These are phyloP conservation scores for Machaerirhynchus nigripectus DNA, from an alignment of 2,113 vertebrate genomes.

Conservation along the genomic window DNA sequence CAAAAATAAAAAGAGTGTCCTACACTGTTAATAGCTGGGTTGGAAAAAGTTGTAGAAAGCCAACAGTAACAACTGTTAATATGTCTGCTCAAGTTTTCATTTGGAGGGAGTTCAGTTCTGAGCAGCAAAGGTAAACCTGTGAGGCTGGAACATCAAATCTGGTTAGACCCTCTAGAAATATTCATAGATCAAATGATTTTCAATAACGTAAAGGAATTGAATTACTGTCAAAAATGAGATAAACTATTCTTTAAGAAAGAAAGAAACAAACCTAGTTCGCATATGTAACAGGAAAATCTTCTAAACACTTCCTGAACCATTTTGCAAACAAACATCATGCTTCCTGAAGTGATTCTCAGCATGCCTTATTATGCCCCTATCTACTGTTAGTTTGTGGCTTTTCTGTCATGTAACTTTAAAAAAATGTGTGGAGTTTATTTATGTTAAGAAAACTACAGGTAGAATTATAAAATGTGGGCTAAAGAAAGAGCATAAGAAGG, in stretches of 20 bases:
- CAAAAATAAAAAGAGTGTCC: neutral
- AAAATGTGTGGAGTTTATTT: neutral
- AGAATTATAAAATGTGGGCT: neutral
- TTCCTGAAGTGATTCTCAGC: neutral
- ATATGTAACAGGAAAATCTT: neutral
- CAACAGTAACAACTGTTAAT: neutral
- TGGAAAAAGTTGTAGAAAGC: neutral
- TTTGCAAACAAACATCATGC: neutral
- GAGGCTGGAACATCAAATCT: neutral
- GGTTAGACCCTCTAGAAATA: neutral
- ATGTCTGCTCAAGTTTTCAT: neutral
- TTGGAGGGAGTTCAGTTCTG: neutral
- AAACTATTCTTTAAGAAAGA: neutral
- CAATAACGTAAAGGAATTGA: neutral
- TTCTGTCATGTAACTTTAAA: neutral
- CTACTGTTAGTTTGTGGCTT: neutral
- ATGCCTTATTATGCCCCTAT: neutral
- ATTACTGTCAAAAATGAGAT: neutral
- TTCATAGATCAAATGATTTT: neutral
- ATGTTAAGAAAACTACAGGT: neutral
- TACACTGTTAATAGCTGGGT: neutral
- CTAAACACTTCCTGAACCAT: neutral
- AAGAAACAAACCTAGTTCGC: rapidly evolving
- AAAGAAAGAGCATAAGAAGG: neutral
- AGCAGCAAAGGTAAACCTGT: neutral